These are phyloP conservation scores for Cydia fagiglandana DNA, from an alignment of 1,140 invertebrate species.

Conservation along the genomic window DNA sequence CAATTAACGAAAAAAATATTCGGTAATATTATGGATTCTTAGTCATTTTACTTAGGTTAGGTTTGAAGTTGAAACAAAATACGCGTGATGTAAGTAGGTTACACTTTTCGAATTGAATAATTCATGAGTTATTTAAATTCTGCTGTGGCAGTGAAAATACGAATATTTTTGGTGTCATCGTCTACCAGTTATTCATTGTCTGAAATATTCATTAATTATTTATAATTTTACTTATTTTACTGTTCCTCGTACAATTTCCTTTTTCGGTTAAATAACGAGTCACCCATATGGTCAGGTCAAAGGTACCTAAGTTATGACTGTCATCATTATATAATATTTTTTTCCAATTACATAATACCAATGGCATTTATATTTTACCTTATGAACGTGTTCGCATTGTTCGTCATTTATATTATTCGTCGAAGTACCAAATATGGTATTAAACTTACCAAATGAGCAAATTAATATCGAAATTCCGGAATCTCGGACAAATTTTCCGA, in stretches of 20 bases:
- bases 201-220: slow-evolving; percentile 12
- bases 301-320: not conserved
- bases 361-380: not conserved
- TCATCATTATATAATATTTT: not conserved
- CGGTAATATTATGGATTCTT: too few relatives aligned
- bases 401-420: too few relatives aligned
- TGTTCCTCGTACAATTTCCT: not conserved
- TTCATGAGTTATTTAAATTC: slow-evolving; percentile 22
- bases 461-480: too few relatives aligned
- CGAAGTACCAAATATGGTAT: too few relatives aligned
- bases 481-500: too few relatives aligned
- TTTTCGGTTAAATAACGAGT: slow-evolving; percentile 11
- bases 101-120: slow-evolving; percentile 24
- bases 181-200: slow-evolving; percentile 12
- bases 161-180: slow-evolving; percentile 6
- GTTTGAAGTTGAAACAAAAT: slow-evolving; percentile 21
- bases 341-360: slow-evolving; percentile 7
- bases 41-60: not conserved
- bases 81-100: slow-evolving; percentile 27
- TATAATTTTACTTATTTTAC: not conserved
- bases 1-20: too few relatives aligned
- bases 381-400: not conserved
- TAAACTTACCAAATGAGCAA: too few relatives aligned
- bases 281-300: not conserved
- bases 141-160: slow-evolving; percentile 12